Base-by-base conservation (phyloP, 2,113 vertebrate genomes). In the Lophotis ruficrista region DNA sequence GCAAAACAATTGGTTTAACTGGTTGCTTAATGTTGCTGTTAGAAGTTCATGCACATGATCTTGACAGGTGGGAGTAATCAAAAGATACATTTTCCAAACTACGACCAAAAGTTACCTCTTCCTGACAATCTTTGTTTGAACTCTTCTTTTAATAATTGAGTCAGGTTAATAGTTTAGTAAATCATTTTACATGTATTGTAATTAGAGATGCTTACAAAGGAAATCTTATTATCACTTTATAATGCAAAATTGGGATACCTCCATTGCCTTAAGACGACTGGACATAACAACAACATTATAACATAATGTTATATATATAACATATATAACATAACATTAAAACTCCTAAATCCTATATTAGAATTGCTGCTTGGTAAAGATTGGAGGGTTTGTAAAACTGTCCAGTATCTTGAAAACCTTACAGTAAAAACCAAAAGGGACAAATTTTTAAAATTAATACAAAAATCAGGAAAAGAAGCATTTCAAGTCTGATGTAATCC, bases 11-110 rank as follows among this genome's bases (percentile, higher is more conserved):
- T 80, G n/a, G 37, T 93, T 58, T 66, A 60, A n/a, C 71, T n/a
- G 50, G 28, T 35, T 85, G 50, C 41, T 76, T 86, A 25, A 4
- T 33, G 33, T 41, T 73, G 69, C 62, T 62, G 27, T 87, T 64
- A 28, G 9, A 89, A 81, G 30, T 58, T 58, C 27, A 2, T 17
- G 35, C 7, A 0, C 1, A 0, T 14, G 56, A 38, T 72, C 65
- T 80, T 43, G 83, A 50, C 72, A 93, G 60, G 64, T 68, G 51
- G 45, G 28, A 68, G 13, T 45, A 48, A 77, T 64, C 73, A 45
- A 58, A 54, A 61, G 14, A 31, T 58, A 0, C 9, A 1, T 66
- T 85, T 95, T 54, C 56, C 51, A 54, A 92, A 69, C 58, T 47
- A 3, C 45, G 61, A 54, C 30, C 41, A 66, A 70, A 83, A 56